These are phyloP conservation scores for Allochrocebus solatus DNA, from an alignment of 2,797 vertebrate genomes.

Conservation along the genomic window DNA sequence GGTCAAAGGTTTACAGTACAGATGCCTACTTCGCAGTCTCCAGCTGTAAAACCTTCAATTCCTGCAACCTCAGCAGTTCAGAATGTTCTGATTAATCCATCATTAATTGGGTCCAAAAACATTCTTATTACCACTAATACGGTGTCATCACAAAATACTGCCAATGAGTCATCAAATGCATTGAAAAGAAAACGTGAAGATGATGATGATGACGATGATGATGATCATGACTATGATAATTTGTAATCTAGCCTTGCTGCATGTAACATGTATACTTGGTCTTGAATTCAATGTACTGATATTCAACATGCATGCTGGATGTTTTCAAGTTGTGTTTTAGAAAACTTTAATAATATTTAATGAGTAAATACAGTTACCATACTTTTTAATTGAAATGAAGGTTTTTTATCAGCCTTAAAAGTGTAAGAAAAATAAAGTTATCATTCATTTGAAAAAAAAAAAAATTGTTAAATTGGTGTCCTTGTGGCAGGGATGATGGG, in stretches of 20 bases:
- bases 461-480: too few species aligned
- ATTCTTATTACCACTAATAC: slow-evolving; percentile 97
- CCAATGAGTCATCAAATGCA: slow-evolving; percentile 82
- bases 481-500: too few species aligned
- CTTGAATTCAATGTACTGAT: slow-evolving; percentile 46
- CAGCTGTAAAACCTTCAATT: slow-evolving; percentile 85
- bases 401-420: slow-evolving; percentile 58
- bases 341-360: slow-evolving; percentile 52
- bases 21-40: slow-evolving; percentile 92
- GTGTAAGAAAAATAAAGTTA: slow-evolving; percentile 75
- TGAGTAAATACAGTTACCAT: slow-evolving; percentile 29
- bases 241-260: slow-evolving; percentile 66
- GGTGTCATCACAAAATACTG: slow-evolving; percentile 88
- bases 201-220: slow-evolving; percentile 86
- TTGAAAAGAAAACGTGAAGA: slow-evolving; percentile 97
- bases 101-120: slow-evolving; percentile 96
- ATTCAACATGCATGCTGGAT: slow-evolving; percentile 62
- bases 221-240: slow-evolving; percentile 93
- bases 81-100: slow-evolving; percentile 96
- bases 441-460: background rate
- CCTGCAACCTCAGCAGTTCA: slow-evolving; percentile 91
- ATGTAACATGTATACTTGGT: slow-evolving; percentile 32
- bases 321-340: slow-evolving; percentile 53
- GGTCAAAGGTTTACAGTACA: slow-evolving; percentile 97
- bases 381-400: slow-evolving; percentile 46